These are phyloP conservation scores for Ivindomyrus marchei DNA, from an alignment of 2,113 vertebrate genomes.

Conservation along the genomic window DNA sequence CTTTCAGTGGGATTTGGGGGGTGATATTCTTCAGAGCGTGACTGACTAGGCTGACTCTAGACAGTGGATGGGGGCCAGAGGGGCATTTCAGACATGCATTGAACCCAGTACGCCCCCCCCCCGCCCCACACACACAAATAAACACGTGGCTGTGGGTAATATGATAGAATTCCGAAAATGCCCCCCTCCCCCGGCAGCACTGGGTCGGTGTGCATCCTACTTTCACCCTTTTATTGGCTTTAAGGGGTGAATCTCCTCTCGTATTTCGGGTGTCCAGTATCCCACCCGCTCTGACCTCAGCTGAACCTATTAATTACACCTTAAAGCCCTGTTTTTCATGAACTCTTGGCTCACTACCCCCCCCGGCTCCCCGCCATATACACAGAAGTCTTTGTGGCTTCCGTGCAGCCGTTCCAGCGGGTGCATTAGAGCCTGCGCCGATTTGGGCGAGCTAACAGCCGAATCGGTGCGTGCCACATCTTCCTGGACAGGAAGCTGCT, in stretches of 20 bases:
- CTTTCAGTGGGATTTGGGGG: conserved; percentile 41
- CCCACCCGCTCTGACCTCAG: conserved; percentile 14
- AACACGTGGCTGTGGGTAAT: background rate
- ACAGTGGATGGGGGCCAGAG: conserved; percentile 18
- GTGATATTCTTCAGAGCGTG: conserved; percentile 14
- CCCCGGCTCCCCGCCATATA: conserved; percentile 11
- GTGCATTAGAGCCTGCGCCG: conserved; percentile 1
- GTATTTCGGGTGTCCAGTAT: conserved; percentile 12
- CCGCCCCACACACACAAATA: background rate
- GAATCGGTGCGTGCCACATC: background rate
- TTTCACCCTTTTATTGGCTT: conserved; percentile 24
- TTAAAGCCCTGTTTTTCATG: conserved; percentile 27
- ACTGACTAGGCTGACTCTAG: conserved; percentile 49
- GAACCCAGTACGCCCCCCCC: background rate
- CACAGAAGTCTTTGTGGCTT: conserved; percentile 40
- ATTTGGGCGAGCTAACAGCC: background rate
- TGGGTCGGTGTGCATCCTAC: background rate
- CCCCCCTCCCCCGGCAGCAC: background rate
- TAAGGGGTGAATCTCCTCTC: conserved; percentile 13
- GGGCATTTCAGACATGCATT: conserved; percentile 9
- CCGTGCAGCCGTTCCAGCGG: background rate
- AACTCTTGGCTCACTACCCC: conserved; percentile 4
- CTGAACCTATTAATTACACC: conserved; percentile 35
- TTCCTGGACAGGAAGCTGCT: background rate
- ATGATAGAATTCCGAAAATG: conserved; percentile 10